Base-by-base conservation (phyloP, 2,113 vertebrate species). In the Heptranchias perlo region DNA sequence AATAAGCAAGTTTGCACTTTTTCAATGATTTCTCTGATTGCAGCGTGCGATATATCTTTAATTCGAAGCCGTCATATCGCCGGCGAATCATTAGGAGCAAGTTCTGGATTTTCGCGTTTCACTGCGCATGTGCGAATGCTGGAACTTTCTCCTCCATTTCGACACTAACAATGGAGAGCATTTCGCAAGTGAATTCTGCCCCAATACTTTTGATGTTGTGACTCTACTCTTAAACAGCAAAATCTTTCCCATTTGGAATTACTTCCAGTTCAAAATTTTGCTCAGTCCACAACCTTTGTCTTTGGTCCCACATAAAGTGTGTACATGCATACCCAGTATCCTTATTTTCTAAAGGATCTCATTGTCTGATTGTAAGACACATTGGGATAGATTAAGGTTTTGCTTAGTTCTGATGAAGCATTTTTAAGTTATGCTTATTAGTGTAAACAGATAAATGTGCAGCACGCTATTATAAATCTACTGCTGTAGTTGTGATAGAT, bases 371-470 rank as follows among this genome's bases (percentile, higher is more conserved):
- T 14, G 52, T 61, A 92, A n/a, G 52, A 35, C 25, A 91, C 31
- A 61, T 14, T 1, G 16, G 54, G 8, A 58, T 61, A 61, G 87
- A 61, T n/a, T 61, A 18, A 28, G 47, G 25, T 54, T 52, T 54
- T 92, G 31, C 31, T 58, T 61, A 31, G 61, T 61, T 92, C 28
- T 61, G 31, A 92, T 61, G 14, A 35, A 92, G 1, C 54, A 61
- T n/a, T 92, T 89, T 61, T 92, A n/a, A 92, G 78, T 92, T 58
- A n/a, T 61, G 87, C 54, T 61, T 92, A n/a, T 92, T 61, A 61
- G 54, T 21, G 31, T 35, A 61, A 92, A n/a, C 35, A 92, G 87
- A n/a, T 61, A 92, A 92, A 58, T 61, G 54, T 31, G 31, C 54
- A 61, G 87, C 31, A n/a, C 5, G 54, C 54, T 92, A n/a, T n/a